phyloP scores from a whole-genome alignment of 92 coral and sea anemone species.

The Umimayanthus kanabou region DNA sequence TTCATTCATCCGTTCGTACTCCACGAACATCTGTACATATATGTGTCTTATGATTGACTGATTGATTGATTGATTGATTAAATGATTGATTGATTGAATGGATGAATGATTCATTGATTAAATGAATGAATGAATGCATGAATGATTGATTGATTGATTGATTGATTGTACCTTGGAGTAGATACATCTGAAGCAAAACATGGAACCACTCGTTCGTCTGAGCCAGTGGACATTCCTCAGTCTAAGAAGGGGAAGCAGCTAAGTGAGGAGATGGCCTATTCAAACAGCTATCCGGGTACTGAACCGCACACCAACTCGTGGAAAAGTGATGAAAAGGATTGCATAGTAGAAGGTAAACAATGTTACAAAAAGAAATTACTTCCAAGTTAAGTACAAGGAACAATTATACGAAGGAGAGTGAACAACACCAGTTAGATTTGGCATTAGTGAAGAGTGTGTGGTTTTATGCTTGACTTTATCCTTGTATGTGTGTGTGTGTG shows the following conservation, averaged over 20 bases:
- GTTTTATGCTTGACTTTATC: too few relatives aligned
- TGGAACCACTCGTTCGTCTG: neutral
- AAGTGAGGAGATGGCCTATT: neutral
- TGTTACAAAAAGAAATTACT: neutral
- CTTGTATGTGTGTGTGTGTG: neutral
- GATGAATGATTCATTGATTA: neutral
- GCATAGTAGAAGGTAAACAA: neutral
- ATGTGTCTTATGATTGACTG: too few relatives aligned
- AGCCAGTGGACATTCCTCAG: slow-evolving; percentile 37
- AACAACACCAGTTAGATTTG: neutral
- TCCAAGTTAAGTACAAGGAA: neutral
- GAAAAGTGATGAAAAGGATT: slow-evolving; percentile 18
- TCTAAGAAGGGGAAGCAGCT: neutral
- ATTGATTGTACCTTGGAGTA: neutral
- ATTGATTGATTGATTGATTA: too few relatives aligned
- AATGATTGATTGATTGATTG: neutral
- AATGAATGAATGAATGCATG: too few relatives aligned
- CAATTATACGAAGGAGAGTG: neutral
- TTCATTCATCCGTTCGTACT: too few relatives aligned
- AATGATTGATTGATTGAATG: too few relatives aligned
- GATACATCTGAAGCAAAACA: neutral
- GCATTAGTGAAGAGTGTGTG: neutral
- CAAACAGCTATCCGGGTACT: slow-evolving; percentile 38
- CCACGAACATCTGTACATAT: too few relatives aligned
- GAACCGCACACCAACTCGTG: slow-evolving; percentile 10